These are phyloP conservation scores for Pogonomyrmex barbatus DNA, from an alignment of 1,140 invertebrate species.

Conservation along the genomic window DNA sequence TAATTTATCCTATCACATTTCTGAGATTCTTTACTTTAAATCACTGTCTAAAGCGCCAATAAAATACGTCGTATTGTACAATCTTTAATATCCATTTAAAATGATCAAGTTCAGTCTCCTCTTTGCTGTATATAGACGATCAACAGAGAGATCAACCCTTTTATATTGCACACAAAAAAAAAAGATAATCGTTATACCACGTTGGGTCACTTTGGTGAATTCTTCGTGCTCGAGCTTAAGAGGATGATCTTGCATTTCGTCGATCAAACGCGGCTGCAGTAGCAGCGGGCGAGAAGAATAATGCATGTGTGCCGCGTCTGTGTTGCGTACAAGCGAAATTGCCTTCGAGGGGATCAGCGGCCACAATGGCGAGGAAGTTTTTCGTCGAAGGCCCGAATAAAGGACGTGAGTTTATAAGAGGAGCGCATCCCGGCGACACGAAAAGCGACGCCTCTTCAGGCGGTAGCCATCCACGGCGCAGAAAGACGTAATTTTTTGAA, in stretches of 20 bases:
- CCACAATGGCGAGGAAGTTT: slow-evolving; percentile 51
- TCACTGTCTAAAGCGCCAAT: not conserved
- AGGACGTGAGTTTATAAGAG: slow-evolving; percentile 21
- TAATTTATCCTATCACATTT: not conserved
- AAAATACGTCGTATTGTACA: not conserved
- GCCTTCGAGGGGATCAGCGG: slow-evolving; percentile 26
- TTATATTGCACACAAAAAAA: slow-evolving; percentile 16
- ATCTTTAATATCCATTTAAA: slow-evolving; percentile 10
- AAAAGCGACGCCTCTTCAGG: not conserved
- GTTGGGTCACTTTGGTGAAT: slow-evolving; percentile 43
- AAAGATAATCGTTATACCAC: slow-evolving; percentile 46
- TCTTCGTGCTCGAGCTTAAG: slow-evolving; percentile 38
- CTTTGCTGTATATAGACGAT: not conserved
- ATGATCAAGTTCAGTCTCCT: not conserved
- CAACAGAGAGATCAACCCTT: slow-evolving; percentile 41
- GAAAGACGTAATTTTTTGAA: slow-evolving; percentile 57
- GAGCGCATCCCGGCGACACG: not conserved
- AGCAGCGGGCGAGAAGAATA: not conserved
- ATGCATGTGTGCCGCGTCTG: slow-evolving; percentile 9
- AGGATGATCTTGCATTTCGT: slow-evolving; percentile 58
- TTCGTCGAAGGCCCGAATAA: slow-evolving; percentile 34
- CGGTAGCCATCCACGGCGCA: not conserved
- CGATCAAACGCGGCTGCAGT: slow-evolving; percentile 42
- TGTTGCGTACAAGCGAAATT: slow-evolving; percentile 43
- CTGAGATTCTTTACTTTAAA: not conserved